Percentiles rank a stretch among this genome's conserved stretches.
These are phyloP conservation scores for Martes martes DNA, from an alignment of 2,113 vertebrate species.

Conservation along the genomic window DNA sequence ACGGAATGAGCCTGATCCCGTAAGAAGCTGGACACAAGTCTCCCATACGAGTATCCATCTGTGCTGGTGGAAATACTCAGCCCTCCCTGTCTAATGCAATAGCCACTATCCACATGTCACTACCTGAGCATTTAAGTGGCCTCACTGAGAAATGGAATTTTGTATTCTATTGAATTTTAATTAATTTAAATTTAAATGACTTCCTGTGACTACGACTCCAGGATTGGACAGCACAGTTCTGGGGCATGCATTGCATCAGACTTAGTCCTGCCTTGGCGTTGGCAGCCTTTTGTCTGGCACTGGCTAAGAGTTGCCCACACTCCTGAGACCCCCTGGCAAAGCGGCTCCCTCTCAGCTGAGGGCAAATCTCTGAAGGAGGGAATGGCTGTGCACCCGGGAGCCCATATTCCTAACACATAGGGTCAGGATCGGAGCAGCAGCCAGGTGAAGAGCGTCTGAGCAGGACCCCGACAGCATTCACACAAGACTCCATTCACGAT, in stretches of 20 bases:
- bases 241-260: not conserved
- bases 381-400: not conserved
- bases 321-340: not conserved
- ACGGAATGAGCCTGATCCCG: not conserved
- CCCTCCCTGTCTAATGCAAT: not conserved
- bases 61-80: not conserved
- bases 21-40: not conserved
- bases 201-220: too few species aligned
- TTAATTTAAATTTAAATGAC: not conserved
- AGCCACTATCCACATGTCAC: not conserved
- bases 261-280: too few species aligned
- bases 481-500: not conserved
- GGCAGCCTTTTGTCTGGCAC: not conserved
- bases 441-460: not conserved
- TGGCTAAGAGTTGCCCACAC: not conserved
- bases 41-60: not conserved
- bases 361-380: not conserved
- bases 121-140: not conserved
- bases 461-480: not conserved
- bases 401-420: not conserved
- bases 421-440: not conserved
- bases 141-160: not conserved
- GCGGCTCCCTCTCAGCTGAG: not conserved
- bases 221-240: not conserved
- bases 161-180: not conserved